Percentiles rank a stretch among this genome's conserved stretches.
phyloP scores from a whole-genome alignment of 2,797 vertebrate genomes.

The Galaxias olidus region DNA sequence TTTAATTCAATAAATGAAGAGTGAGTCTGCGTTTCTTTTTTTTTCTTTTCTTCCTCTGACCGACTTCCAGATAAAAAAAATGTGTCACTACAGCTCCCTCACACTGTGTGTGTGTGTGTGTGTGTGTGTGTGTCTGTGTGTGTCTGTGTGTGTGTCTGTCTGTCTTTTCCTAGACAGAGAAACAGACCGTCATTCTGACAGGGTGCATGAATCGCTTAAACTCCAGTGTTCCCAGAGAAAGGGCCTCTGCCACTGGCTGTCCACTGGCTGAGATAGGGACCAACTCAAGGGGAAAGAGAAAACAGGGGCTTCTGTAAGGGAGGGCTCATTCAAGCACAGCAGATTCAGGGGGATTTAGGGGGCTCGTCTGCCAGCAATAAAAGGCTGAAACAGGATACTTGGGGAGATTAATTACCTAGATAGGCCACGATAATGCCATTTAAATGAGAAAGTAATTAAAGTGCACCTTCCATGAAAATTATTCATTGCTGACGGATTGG shows the following conservation, averaged over 20 bases:
- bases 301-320: slow-evolving; percentile 77
- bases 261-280: slow-evolving; percentile 47
- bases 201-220: slow-evolving; percentile 40
- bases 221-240: slow-evolving; percentile 49
- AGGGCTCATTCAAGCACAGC: slow-evolving; percentile 85
- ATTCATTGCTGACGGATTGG: slow-evolving; percentile 99
- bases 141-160: slow-evolving; percentile 29
- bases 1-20: no score
- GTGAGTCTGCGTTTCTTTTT: no score
- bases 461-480: slow-evolving; percentile 99
- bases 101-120: slow-evolving; percentile 3
- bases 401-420: slow-evolving; percentile 99
- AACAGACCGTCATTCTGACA: slow-evolving; percentile 52
- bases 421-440: slow-evolving; percentile 97
- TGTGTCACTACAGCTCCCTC: not conserved
- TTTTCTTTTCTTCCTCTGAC: no score
- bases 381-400: slow-evolving; percentile 97
- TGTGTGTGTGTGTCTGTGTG: slow-evolving; percentile 4
- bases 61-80: not conserved
- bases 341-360: slow-evolving; percentile 90
- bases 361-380: slow-evolving; percentile 93
- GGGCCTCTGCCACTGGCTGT: slow-evolving; percentile 33
- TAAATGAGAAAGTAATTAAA: slow-evolving; percentile 99
- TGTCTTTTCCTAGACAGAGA: slow-evolving; percentile 38
- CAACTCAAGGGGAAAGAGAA: slow-evolving; percentile 56